Evolutionary conservation across 2,113 vertebrate genomes (phyloP).

Genomic region (Labeo catla): DNA sequence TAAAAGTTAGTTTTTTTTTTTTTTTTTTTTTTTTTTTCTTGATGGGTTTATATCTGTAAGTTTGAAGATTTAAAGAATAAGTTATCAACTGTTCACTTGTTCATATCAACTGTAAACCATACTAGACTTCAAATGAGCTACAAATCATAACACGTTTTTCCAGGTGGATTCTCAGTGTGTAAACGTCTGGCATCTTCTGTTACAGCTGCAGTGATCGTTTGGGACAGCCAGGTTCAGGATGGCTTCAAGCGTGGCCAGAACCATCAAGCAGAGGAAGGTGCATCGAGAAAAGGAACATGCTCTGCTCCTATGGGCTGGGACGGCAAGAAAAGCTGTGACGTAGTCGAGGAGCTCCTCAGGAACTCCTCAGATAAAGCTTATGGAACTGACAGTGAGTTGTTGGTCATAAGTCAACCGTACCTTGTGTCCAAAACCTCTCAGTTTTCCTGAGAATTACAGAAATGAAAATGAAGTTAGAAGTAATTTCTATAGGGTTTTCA

Average conservation of each 20-base stretch:
- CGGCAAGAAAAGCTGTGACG: constrained; percentile 61
- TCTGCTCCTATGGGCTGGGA: constrained; percentile 56
- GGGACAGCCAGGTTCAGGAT: constrained; percentile 66
- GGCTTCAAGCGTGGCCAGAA: constrained; percentile 58
- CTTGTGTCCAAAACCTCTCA: background rate
- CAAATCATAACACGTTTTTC: background rate
- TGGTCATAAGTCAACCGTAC: background rate
- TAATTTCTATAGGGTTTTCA: background rate
- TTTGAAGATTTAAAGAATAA: no score
- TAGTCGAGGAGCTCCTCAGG: constrained; percentile 84
- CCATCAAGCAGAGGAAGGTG: background rate
- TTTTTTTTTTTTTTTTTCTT: no score
- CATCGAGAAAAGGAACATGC: background rate
- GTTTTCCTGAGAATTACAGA: constrained; percentile 1
- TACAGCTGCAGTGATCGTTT: constrained; percentile 59
- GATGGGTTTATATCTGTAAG: no score
- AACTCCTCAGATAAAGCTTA: constrained; percentile 87
- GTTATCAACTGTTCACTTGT: no score
- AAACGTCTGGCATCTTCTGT: background rate
- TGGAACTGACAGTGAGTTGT: constrained; percentile 81
- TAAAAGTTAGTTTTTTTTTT: no score
- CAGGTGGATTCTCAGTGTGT: background rate
- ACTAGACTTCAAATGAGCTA: background rate
- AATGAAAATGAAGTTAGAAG: background rate
- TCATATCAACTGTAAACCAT: background rate